A percentile compares a stretch with the other conserved stretches of the same genome.
phyloP scores from a whole-genome alignment of 2,797 vertebrate species.

The Argya squamiceps region DNA sequence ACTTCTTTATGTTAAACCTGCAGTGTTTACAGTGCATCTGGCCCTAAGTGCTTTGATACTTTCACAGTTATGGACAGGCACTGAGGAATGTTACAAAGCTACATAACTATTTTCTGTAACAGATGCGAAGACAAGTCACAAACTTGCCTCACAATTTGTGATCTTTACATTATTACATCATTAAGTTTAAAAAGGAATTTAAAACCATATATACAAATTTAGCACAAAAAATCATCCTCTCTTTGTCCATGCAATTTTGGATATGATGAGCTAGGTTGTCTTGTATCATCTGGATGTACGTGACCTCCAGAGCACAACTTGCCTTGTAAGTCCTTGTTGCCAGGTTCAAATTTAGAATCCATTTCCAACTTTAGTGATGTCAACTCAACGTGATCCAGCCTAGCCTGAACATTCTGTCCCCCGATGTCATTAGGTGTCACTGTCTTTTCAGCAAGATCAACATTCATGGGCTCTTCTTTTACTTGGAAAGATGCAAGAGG shows the following conservation, averaged over 20 bases:
- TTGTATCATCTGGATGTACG: constrained; percentile 80
- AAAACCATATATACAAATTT: constrained; percentile 88
- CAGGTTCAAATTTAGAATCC: constrained; percentile 73
- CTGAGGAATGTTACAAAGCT: constrained; percentile 91
- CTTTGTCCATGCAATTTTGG: constrained; percentile 82
- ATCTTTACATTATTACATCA: constrained; percentile 85
- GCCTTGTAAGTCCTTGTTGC: constrained; percentile 84
- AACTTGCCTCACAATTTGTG: constrained; percentile 77
- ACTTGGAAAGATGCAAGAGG: constrained; percentile 58
- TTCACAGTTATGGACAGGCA: constrained; percentile 91
- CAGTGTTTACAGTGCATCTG: constrained; percentile 85
- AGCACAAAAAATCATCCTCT: constrained; percentile 88
- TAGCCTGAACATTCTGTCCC: constrained; percentile 79
- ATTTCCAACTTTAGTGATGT: constrained; percentile 65
- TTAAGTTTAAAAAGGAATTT: constrained; percentile 79
- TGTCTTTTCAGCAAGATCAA: constrained; percentile 75
- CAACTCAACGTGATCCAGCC: constrained; percentile 74
- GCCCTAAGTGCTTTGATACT: constrained; percentile 88
- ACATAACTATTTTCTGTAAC: constrained; percentile 85
- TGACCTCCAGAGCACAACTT: constrained; percentile 76
- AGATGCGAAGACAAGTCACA: constrained; percentile 77
- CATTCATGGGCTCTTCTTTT: constrained; percentile 71
- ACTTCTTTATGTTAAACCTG: constrained; percentile 85
- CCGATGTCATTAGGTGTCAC: constrained; percentile 73
- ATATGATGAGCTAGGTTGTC: constrained; percentile 78